Conservation (phyloP, 2,888 invertebrate genomes). For the Lepas anatifera region DNA sequence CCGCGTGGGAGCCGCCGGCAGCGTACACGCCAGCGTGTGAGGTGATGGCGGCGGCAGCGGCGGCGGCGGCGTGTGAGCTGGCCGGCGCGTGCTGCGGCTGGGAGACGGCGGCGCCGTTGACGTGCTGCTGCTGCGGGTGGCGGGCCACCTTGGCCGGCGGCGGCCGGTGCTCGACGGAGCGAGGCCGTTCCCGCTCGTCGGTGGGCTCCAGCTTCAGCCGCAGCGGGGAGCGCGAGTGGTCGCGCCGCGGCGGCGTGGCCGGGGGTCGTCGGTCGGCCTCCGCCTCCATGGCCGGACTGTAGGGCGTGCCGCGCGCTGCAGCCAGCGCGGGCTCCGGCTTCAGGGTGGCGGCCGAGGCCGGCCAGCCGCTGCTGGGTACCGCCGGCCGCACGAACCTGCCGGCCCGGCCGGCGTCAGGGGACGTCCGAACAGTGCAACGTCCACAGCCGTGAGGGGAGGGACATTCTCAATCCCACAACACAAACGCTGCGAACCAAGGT, state of each 20-base stretch:
- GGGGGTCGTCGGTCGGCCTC: neutral
- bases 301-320: neutral
- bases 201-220: neutral
- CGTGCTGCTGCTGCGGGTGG: no score
- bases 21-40: neutral
- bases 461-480: no score
- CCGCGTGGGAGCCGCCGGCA: no score
- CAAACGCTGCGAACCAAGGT: no score
- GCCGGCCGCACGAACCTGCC: conserved; percentile 20
- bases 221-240: conserved; percentile 18
- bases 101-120: no score
- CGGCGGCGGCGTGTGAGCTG: neutral
- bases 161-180: neutral
- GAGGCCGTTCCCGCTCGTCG: conserved; percentile 3
- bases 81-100: no score
- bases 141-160: no score
- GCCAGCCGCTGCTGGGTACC: conserved; percentile 17
- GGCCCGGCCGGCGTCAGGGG: conserved; percentile 15
- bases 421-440: no score
- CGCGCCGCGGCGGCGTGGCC: conserved; percentile 13
- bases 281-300: neutral
- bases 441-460: no score
- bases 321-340: conserved; percentile 15
- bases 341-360: no score
- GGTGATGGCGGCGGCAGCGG: no score